Evolutionary conservation across 2,113 vertebrate species (phyloP).

Genomic region (Anhinga rufa): DNA sequence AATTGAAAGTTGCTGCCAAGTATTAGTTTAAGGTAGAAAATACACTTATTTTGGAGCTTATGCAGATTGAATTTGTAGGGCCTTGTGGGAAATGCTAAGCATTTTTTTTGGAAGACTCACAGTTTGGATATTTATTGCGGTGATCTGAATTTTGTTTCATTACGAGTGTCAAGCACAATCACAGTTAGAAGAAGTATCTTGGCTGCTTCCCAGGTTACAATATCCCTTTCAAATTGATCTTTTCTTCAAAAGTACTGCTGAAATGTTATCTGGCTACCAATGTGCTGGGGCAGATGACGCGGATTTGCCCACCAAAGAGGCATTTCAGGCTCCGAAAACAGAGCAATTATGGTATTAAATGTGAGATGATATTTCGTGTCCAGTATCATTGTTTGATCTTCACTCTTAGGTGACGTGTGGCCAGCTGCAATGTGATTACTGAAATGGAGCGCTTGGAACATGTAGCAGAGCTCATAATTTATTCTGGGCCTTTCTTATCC

Average conservation of each 20-base stretch:
- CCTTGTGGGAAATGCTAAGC: conserved; percentile 39
- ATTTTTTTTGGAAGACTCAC: neutral
- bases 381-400: neutral
- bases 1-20: conserved; percentile 49
- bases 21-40: conserved; percentile 62
- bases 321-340: neutral
- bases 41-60: conserved; percentile 55
- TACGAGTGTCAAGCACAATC: conserved; percentile 43
- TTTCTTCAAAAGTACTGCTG: neutral
- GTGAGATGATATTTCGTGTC: neutral
- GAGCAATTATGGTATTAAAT: neutral
- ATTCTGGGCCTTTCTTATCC: neutral
- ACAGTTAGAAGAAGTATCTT: conserved; percentile 18
- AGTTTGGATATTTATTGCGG: conserved; percentile 39
- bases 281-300: neutral
- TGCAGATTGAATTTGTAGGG: conserved; percentile 53
- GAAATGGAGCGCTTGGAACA: neutral
- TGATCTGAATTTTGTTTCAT: conserved; percentile 42
- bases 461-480: neutral
- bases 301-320: neutral
- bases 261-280: accelerated
- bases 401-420: neutral
- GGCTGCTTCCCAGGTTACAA: conserved; percentile 28
- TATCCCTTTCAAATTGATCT: neutral
- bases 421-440: neutral